Base-by-base conservation (phyloP, 2,797 vertebrate species). In the Megaceryle alcyon region DNA sequence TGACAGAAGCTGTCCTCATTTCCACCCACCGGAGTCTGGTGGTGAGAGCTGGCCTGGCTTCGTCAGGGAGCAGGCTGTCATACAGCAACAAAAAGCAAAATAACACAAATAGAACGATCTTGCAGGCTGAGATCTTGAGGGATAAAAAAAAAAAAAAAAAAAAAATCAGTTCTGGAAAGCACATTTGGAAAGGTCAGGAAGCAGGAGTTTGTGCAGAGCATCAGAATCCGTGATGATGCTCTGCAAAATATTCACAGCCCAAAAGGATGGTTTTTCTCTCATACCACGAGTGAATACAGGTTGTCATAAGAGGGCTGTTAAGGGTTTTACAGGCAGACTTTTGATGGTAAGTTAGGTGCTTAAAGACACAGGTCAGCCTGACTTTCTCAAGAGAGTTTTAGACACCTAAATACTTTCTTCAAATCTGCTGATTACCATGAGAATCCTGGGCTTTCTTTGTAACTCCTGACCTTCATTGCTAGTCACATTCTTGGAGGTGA, bases 201-300 rank as follows among this genome's bases (percentile, higher is more conserved):
- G 68, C 21, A 6, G 51, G 9, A 64, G 28, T 4, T 54, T 7
- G 37, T 25, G 48, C 23, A 17, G 66, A 60, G 31, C 3, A 5
- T 35, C 14, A 0, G 46, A 65, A 54, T 3, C 7, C 0, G 4
- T 2, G 29, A 14, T 1, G 5, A 15, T 39, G 28, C 43, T 48
- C 73, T 80, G 57, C 18, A n/a, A 46, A 65, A 35, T 2, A 15
- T 15, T 70, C 81, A 19, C 48, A 70, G 6, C 14, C 35, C 7
- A 3, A 21, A 25, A 23, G 26, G 78, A 48, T 0, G 0, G 59
- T 63, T 86, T 54, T 4, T 48, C 12, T 65, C 51, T 65, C 33
- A 4, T 3, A 18, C 11, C 11, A 1, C 0, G 13, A 5, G 0
- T 33, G 14, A 75, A 44, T 60, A 48, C 17, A 43, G 28, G 15